Conservation (phyloP, 2,888 invertebrate species). For the Gasteruption jaculator region DNA sequence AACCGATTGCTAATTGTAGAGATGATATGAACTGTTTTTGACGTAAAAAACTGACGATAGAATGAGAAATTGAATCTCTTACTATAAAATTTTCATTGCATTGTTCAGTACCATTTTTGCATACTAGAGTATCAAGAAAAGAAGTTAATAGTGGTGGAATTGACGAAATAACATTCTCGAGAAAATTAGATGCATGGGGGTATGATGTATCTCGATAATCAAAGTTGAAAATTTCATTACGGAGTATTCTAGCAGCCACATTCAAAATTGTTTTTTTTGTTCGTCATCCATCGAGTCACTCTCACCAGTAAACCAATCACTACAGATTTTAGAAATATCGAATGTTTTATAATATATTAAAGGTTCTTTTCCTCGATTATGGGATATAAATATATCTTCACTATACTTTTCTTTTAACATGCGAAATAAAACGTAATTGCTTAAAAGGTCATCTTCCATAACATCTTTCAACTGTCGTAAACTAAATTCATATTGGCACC, state of each 20-base stretch:
- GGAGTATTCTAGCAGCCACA: slow-evolving; percentile 13
- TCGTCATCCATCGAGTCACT: background rate
- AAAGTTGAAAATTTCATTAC: slow-evolving; percentile 4
- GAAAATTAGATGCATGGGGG: no score
- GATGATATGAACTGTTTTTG: slow-evolving; percentile 13
- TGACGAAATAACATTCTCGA: slow-evolving; percentile 10
- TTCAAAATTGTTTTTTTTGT: background rate
- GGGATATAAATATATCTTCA: no score
- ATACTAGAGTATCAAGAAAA: slow-evolving; percentile 13
- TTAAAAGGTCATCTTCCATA: no score
- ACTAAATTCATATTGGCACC: slow-evolving; percentile 1
- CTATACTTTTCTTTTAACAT: no score
- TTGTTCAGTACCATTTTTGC: slow-evolving; percentile 5
- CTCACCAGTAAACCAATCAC: slow-evolving; percentile 5
- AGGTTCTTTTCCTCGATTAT: background rate
- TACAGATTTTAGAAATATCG: slow-evolving; percentile 8
- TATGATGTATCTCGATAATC: slow-evolving; percentile 7
- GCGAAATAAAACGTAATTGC: no score
- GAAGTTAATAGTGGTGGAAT: slow-evolving; percentile 10
- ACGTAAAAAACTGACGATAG: slow-evolving; percentile 12
- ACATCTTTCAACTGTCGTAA: slow-evolving; percentile 2
- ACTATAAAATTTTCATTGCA: slow-evolving; percentile 7
- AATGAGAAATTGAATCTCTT: slow-evolving; percentile 14
- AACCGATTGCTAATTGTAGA: slow-evolving; percentile 15
- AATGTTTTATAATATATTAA: slow-evolving; percentile 10